These are phyloP conservation scores for Mallotus villosus DNA, from an alignment of 2,797 vertebrate species.

Conservation along the genomic window DNA sequence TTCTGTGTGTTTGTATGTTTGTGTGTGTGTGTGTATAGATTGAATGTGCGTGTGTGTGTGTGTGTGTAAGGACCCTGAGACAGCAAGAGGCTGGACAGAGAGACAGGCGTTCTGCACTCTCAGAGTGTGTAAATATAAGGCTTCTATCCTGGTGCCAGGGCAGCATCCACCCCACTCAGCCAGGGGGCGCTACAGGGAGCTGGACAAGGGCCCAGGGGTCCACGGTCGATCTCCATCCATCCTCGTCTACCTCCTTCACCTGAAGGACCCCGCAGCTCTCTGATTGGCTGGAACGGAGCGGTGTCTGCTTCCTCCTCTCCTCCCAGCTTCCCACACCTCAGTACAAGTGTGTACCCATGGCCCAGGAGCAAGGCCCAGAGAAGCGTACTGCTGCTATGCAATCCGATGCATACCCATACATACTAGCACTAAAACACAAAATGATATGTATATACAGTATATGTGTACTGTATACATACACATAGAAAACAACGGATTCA, in stretches of 20 bases:
- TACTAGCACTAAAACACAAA: constrained; percentile 61
- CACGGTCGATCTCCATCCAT: not conserved
- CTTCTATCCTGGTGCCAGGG: constrained; percentile 40
- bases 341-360: constrained; percentile 33
- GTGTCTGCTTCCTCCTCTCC: constrained; percentile 41
- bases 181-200: not conserved
- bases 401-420: constrained; percentile 54
- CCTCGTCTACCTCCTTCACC: constrained; percentile 1
- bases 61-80: constrained; percentile 70
- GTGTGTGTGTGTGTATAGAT: constrained; percentile 25
- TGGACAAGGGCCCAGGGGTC: not conserved
- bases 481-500: constrained; percentile 65
- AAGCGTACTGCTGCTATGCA: constrained; percentile 49
- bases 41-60: constrained; percentile 21
- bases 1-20: constrained; percentile 19
- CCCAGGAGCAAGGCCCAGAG: constrained; percentile 43
- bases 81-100: constrained; percentile 65
- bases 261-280: not conserved
- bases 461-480: constrained; percentile 62
- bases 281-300: too few species aligned
- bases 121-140: constrained; percentile 59
- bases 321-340: constrained; percentile 48
- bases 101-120: constrained; percentile 63
- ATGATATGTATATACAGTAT: constrained; percentile 1
- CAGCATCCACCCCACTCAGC: constrained; percentile 27